Conservation (phyloP, 2,888 invertebrate genomes). For the Lapara coniferarum region DNA sequence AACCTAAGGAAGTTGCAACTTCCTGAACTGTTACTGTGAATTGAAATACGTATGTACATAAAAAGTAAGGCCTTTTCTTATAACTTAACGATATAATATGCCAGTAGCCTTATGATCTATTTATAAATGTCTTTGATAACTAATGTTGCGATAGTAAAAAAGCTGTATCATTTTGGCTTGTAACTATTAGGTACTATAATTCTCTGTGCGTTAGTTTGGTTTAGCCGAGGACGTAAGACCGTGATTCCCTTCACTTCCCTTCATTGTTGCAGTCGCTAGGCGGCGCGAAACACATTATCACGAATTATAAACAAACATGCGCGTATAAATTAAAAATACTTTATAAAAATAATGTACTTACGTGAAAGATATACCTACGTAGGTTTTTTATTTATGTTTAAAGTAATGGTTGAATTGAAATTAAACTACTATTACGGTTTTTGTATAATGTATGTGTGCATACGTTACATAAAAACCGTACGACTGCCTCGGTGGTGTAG, state of each 20-base stretch:
- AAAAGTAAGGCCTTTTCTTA: conserved; percentile 15
- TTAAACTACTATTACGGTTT: too few species aligned
- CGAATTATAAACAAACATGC: conserved; percentile 4
- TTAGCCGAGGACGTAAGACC: conserved; percentile 30
- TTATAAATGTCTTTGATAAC: conserved; percentile 3
- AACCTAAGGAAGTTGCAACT: conserved; percentile 12
- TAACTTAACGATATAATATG: conserved; percentile 12
- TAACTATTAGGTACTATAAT: neutral
- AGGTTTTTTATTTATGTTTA: too few species aligned
- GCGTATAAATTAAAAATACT: conserved; percentile 1
- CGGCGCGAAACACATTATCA: conserved; percentile 15
- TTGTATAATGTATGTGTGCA: too few species aligned
- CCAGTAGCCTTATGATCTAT: conserved; percentile 15
- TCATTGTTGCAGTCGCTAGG: conserved; percentile 26
- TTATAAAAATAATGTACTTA: too few species aligned
- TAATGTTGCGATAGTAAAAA: conserved; percentile 1
- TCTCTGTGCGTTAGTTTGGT: conserved; percentile 11
- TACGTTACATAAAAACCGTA: too few species aligned
- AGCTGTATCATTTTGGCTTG: conserved; percentile 10
- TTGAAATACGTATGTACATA: neutral
- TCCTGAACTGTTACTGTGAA: conserved; percentile 17
- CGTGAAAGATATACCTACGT: too few species aligned
- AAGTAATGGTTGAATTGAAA: too few species aligned
- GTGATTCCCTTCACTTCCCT: conserved; percentile 43
- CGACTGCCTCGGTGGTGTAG: too few species aligned